Percentiles rank a stretch among this genome's conserved stretches.
phyloP scores from a whole-genome alignment of 2,113 vertebrate genomes.

The Geococcyx californianus region DNA sequence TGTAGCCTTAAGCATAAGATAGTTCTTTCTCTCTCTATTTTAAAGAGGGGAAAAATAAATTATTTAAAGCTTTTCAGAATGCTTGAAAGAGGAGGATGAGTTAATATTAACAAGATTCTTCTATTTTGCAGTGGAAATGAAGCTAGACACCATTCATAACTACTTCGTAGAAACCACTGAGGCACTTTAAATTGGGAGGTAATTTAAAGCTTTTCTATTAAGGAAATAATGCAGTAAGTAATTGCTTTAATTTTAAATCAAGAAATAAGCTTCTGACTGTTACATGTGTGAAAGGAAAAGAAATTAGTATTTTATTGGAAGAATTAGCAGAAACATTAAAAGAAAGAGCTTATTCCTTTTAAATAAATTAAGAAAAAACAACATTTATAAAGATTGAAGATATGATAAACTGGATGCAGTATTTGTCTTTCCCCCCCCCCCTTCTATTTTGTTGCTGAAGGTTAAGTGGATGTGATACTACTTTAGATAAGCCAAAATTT shows the following conservation, averaged over 20 bases:
- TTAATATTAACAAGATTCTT: slow-evolving; percentile 40
- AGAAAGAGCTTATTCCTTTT: neutral
- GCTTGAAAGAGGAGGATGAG: neutral
- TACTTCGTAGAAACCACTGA: neutral
- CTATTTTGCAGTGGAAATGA: slow-evolving; percentile 32
- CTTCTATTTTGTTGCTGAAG: neutral
- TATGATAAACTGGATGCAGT: neutral
- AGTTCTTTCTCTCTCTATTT: neutral
- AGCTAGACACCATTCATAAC: slow-evolving; percentile 15
- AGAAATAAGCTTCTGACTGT: slow-evolving; percentile 37
- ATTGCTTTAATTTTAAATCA: slow-evolving; percentile 60
- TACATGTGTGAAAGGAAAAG: slow-evolving; percentile 15
- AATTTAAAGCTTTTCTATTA: slow-evolving; percentile 44
- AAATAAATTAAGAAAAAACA: slow-evolving; percentile 40
- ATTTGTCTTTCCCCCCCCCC: accelerated
- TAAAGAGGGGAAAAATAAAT: neutral
- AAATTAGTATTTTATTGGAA: slow-evolving; percentile 10
- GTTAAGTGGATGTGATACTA: neutral
- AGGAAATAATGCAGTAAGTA: slow-evolving; percentile 48
- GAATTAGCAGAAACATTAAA: slow-evolving; percentile 20
- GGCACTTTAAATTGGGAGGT: slow-evolving; percentile 22
- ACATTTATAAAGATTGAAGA: neutral
- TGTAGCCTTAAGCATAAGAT: neutral
- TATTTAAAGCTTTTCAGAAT: neutral
- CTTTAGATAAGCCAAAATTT: neutral